phyloP scores from a whole-genome alignment of 1,140 invertebrate species.

The Zaprionus kolodkinae region DNA sequence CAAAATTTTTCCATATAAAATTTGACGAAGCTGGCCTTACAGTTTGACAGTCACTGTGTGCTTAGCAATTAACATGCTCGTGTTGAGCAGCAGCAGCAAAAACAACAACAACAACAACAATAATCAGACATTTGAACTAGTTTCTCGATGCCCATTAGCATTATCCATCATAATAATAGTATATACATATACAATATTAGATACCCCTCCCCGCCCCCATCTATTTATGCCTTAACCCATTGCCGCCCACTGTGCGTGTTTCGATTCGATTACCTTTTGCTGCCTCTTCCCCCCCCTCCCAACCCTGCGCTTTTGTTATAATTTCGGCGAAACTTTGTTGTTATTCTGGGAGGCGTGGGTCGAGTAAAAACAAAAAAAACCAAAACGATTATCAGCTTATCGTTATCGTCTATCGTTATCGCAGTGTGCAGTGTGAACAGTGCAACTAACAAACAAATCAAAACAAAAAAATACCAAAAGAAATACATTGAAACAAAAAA shows the following conservation, averaged over 20 bases:
- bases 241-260: constrained; percentile 60
- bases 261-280: neutral
- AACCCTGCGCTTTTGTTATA: neutral
- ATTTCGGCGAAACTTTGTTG: constrained; percentile 12
- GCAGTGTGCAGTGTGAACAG: constrained; percentile 61
- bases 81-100: constrained; percentile 47
- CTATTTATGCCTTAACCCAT: constrained; percentile 51
- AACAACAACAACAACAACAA: constrained; percentile 51
- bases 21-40: constrained; percentile 50
- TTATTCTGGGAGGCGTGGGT: constrained; percentile 45
- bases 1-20: constrained; percentile 50
- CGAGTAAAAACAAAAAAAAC: constrained; percentile 19
- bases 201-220: neutral
- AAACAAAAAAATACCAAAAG: neutral
- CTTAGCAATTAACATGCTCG: constrained; percentile 65
- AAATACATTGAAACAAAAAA: neutral
- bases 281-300: neutral
- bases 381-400: constrained; percentile 34
- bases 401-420: constrained; percentile 42
- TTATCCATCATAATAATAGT: constrained; percentile 18
- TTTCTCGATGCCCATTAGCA: constrained; percentile 66
- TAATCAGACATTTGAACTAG: constrained; percentile 66
- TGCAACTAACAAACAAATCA: constrained; percentile 30
- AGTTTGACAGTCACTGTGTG: constrained; percentile 62
- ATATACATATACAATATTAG: constrained; percentile 20